Evolutionary conservation across 2,888 invertebrate genomes (phyloP).

Genomic region (Gortyna flavago): DNA sequence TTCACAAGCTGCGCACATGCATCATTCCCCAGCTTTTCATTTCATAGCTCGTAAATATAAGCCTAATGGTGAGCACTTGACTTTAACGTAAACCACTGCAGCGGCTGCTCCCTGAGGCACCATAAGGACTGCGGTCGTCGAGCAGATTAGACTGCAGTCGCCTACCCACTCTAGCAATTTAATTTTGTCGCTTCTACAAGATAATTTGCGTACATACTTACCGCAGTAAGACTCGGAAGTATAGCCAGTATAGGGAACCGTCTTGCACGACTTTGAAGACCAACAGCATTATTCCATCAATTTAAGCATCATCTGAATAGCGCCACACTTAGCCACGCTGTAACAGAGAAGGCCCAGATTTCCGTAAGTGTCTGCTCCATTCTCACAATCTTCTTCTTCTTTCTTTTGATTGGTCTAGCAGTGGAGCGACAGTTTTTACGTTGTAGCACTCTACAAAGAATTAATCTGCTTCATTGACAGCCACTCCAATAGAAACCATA

Average conservation of each 20-base stretch:
- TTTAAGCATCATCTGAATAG: no score
- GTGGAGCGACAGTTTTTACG: no score
- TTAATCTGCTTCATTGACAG: neutral
- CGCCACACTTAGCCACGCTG: neutral
- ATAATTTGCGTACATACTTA: slow-evolving; percentile 16
- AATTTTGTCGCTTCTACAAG: slow-evolving; percentile 32
- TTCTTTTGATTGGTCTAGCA: neutral
- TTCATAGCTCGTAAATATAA: slow-evolving; percentile 35
- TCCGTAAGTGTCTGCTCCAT: neutral
- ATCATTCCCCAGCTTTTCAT: slow-evolving; percentile 31
- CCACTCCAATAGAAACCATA: no score
- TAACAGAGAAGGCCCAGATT: neutral
- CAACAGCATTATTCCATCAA: neutral
- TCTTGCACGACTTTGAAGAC: neutral
- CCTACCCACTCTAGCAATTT: slow-evolving; percentile 4
- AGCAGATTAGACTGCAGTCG: slow-evolving; percentile 50
- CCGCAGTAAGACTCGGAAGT: neutral
- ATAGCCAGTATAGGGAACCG: no score
- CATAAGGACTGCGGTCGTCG: slow-evolving; percentile 47
- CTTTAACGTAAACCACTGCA: slow-evolving; percentile 40
- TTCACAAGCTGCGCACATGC: neutral
- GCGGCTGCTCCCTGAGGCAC: slow-evolving; percentile 37
- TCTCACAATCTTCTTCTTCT: neutral
- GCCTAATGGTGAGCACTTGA: slow-evolving; percentile 1
- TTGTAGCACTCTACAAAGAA: no score